Base-by-base conservation (phyloP, 2,888 invertebrate species). In the Caenorhabditis sinica region DNA sequence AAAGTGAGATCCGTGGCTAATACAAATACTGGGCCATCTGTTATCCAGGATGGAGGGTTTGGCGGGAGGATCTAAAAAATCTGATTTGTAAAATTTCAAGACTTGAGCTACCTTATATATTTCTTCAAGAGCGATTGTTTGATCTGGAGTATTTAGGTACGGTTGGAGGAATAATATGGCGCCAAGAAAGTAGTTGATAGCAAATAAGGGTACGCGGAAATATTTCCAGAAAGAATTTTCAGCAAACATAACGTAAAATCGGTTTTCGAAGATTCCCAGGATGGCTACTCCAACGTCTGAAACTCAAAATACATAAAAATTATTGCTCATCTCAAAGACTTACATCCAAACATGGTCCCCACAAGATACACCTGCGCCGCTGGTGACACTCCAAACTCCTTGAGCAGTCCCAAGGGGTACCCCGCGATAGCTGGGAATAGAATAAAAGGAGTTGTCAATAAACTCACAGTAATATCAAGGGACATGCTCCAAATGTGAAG, bases 341-440 rank as follows among this genome's bases (percentile, higher is more conserved):
- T 49, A 66, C 66, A 17, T 4, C 9, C 20, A 11, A 66, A 28
- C 6, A 45, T 23, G 30, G 49, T 49, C 17, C 25, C 8, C 3
- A 49, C 25, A 2, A 66, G 15, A n/a, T 66, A 49, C 4, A 30
- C 17, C 23, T 49, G 45, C 28, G 40, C 23, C 1, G 20, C 2
- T 20, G 30, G 30, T 0, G 68, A 45, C 20, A 68, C 68, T 2
- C 53, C 53, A 13, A 68, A 33, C n/a, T 51, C 30, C 1, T 25
- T 33, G 1, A 68, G 23, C 1, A 68, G 17, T 0, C 69, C 69
- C 43, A 71, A 28, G 15, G 69, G 25, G 15, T 71, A 71, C 15
- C 69, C 69, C 5, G 23, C 56, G 9, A 71, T 36, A 23, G 36
- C 33, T 15, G 69, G 69, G 28, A 56, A 56, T n/a, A 56, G 4